Evolutionary conservation across 2,113 vertebrate species (phyloP), one percentile per base, ranked within the genome.

Genomic region (Sclerurus mexicanus): DNA sequence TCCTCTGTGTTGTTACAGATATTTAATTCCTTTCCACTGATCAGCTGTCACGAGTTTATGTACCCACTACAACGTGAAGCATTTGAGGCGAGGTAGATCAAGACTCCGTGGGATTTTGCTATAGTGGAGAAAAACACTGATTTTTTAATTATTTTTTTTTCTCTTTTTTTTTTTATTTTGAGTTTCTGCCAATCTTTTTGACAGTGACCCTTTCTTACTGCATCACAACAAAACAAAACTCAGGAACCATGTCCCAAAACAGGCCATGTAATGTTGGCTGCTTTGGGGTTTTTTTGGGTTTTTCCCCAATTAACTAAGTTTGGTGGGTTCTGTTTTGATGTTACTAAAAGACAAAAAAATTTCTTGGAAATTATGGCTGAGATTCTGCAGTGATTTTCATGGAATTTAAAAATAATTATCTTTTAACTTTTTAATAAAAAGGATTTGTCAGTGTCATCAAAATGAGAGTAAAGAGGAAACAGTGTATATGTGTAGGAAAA

Each of bases 171-270:
- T 47, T 14, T 31, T 53, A 31, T 89, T 40, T 4, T 59, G 33
- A 17, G 11, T 40, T 81, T 76, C 37, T 85, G 47, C 42, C 76
- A 40, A 10, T 89, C n/a, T 21, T 83, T 90, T 68, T 55, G 47
- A 53, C 24, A 63, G 22, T 6, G 22, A 82, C 49, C 5, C 1
- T 58, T 88, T 66, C 19, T 52, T 78, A n/a, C 28, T 0, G 1
- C 20, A 79, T 17, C 25, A 17, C 8, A 20, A 9, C 28, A 67
- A 62, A 85, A 74, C 0, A 0, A 31, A 85, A 75, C 10, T 50
- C 44, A 11, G 55, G 14, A 53, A 22, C 19, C 14, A 20, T 8
- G 11, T 28, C 6, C 50, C 66, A 62, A 21, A 87, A 49, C 14
- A 82, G 37, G 27, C 9, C 20, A 9, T 2, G 4, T 5, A 23